Base-by-base conservation (phyloP, 2,113 vertebrate species). In the Aepyceros melampus region DNA sequence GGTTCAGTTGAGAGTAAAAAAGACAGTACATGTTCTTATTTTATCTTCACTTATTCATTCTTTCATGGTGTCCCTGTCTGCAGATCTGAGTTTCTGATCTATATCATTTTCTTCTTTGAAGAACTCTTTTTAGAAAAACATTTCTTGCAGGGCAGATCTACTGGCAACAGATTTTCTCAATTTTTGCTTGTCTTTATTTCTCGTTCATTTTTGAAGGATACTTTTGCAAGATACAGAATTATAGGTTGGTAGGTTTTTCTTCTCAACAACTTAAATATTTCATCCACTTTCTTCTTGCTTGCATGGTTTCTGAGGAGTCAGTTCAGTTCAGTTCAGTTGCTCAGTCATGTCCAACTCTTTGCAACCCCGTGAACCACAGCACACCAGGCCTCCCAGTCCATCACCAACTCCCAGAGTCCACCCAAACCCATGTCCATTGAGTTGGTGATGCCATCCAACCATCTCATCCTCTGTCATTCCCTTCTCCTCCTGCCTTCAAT, bases 321-420 rank as follows among this genome's bases (percentile, higher is more conserved):
- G 27, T 60, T 60, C 58, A 11, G 12, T 60, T 60, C 58, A 29
- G 12, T 60, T 60, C 27, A 29, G 58, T 29, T 60, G 11, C 58
- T 60, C 58, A 29, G 58, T 31, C 2, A 0, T 60, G 11, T 60
- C 58, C 2, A 0, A 31, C 58, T 60, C 58, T 60, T 60, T 60
- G 27, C 1, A 3, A 60, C 27, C 58, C 27, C 27, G 2, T 14
- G 27, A 31, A 60, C 13, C 0, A 0, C 58, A 60, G 27, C 58
- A 60, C 58, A 60, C 58, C 58, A 60, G 58, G 27, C 27, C 5
- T 60, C 58, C 58, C 12, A 0, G 58, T 60, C 12, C 58, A 31
- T 60, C 27, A 60, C 58, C 27, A 31, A 14, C 27, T 60, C 27
- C 27, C 0, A 5, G 27, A 60, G 58, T 60, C 58, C 58, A 60